These are phyloP conservation scores for Helleia helle DNA, from an alignment of 2,888 invertebrate genomes.

Conservation along the genomic window DNA sequence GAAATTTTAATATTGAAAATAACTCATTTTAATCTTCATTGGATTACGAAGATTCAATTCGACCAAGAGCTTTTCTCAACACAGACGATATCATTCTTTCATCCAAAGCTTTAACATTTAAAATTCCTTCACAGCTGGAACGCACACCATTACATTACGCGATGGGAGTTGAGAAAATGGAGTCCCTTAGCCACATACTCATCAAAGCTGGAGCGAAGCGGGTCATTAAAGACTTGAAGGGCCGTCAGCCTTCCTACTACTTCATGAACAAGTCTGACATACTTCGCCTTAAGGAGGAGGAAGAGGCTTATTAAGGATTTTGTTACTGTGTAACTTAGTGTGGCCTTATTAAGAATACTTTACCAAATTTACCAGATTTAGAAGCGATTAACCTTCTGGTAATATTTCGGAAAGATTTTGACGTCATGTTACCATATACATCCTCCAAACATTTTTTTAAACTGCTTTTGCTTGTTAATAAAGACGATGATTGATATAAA, in stretches of 20 bases:
- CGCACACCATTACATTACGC: slow-evolving; percentile 92
- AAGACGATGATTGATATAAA: no score
- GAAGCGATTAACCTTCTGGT: no score
- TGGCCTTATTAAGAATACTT: slow-evolving; percentile 10
- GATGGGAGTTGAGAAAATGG: slow-evolving; percentile 90
- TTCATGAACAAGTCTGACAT: slow-evolving; percentile 95
- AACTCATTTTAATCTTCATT: no score
- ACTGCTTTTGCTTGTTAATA: no score
- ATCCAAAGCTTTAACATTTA: not conserved
- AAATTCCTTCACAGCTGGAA: slow-evolving; percentile 78
- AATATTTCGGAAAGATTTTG: no score
- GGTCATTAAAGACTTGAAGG: slow-evolving; percentile 89
- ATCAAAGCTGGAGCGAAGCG: slow-evolving; percentile 89
- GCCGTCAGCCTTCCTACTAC: slow-evolving; percentile 91
- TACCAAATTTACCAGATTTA: no score
- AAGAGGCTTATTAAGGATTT: slow-evolving; percentile 72
- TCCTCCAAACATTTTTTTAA: no score
- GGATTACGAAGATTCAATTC: no score
- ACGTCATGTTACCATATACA: no score
- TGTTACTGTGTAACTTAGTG: not conserved
- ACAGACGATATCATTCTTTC: no score
- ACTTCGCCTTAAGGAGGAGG: slow-evolving; percentile 87
- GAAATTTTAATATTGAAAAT: no score
- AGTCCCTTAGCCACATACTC: slow-evolving; percentile 84
- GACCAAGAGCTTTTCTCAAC: no score